Conservation (phyloP, 2,888 invertebrate genomes). For the Lutraria lutraria region DNA sequence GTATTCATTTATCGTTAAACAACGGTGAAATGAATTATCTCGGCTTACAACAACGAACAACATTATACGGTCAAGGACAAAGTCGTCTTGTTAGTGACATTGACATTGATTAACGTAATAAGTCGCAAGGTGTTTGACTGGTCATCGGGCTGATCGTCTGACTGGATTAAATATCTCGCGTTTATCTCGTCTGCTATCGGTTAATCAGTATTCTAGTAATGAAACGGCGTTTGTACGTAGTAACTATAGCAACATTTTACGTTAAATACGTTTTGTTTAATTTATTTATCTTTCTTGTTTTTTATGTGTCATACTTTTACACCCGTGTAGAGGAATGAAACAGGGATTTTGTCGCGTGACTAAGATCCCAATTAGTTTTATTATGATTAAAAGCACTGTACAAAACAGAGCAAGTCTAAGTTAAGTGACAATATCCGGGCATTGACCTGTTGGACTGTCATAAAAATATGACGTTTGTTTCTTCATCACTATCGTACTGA, state of each 20-base stretch:
- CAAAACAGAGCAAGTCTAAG: not conserved
- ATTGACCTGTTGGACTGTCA: too few species aligned
- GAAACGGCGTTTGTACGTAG: not conserved
- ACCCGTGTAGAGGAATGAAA: not conserved
- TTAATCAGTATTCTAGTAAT: not conserved
- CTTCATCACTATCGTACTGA: too few species aligned
- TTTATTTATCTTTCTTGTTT: not conserved
- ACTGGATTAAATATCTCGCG: too few species aligned
- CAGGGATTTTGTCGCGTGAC: not conserved
- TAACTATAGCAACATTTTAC: not conserved
- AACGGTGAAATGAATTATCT: too few species aligned
- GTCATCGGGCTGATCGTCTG: not conserved
- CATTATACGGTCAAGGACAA: not conserved
- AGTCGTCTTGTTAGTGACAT: not conserved
- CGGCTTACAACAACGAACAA: not conserved
- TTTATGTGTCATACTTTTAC: not conserved
- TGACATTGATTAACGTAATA: not conserved
- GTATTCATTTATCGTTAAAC: too few species aligned
- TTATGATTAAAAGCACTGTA: not conserved
- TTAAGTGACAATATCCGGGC: not conserved
- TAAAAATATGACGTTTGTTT: too few species aligned
- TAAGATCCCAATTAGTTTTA: not conserved
- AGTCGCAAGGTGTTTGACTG: not conserved
- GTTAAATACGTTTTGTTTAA: not conserved
- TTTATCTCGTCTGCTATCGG: constrained; percentile 3